Conservation (phyloP, 2,888 invertebrate species). For the Drosophila differens region DNA sequence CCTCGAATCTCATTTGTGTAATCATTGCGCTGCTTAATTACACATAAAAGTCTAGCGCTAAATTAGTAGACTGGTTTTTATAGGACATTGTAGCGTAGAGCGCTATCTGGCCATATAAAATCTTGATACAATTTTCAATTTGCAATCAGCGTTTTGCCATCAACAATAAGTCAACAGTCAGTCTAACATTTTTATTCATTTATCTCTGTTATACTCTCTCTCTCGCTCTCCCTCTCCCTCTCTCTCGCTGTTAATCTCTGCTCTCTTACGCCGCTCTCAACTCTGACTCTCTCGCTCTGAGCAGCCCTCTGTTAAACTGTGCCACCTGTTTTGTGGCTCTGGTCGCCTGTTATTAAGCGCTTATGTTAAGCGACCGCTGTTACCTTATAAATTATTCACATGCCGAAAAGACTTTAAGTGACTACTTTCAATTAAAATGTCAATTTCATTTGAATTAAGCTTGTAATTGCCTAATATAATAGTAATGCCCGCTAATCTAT, state of each 20-base stretch:
- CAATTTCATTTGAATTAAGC: constrained; percentile 48
- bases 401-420: neutral
- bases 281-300: neutral
- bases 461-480: constrained; percentile 49
- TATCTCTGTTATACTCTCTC: constrained; percentile 10
- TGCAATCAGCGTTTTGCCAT: constrained; percentile 38
- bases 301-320: constrained; percentile 28
- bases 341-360: constrained; percentile 5
- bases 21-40: constrained; percentile 63
- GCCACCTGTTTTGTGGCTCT: constrained; percentile 1
- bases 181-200: constrained; percentile 13
- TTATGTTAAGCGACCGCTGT: constrained; percentile 23
- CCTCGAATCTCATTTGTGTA: constrained; percentile 62
- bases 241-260: constrained; percentile 30
- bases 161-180: constrained; percentile 18
- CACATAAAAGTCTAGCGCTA: constrained; percentile 55
- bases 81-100: neutral
- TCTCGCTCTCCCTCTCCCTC: neutral
- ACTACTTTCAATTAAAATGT: constrained; percentile 62
- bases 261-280: constrained; percentile 4
- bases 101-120: constrained; percentile 10
- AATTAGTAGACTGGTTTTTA: constrained; percentile 43
- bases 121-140: constrained; percentile 47
- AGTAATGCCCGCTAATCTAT: constrained; percentile 27
- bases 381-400: constrained; percentile 7